phyloP scores from a whole-genome alignment of 2,113 vertebrate species.

The Hippopotamus amphibius region DNA sequence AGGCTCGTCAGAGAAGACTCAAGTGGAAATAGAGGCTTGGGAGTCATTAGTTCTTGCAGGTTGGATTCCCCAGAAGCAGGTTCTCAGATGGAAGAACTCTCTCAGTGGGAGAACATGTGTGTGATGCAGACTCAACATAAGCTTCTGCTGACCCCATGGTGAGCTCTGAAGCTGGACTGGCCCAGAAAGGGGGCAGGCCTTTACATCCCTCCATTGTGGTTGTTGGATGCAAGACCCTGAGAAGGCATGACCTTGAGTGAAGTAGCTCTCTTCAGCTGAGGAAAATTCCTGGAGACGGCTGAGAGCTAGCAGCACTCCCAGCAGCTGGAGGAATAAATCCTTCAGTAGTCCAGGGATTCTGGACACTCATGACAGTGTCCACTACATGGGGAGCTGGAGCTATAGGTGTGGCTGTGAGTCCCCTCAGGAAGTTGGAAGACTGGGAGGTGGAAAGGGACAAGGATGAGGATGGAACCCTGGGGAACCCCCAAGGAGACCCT shows the following conservation, averaged over 20 bases:
- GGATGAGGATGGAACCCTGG: not conserved
- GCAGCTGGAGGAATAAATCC: not conserved
- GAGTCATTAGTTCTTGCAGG: not conserved
- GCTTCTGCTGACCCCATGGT: not conserved
- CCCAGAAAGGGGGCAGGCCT: not conserved
- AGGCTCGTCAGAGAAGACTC: not conserved
- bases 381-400: not conserved
- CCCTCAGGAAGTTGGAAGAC: not conserved
- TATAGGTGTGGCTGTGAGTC: not conserved
- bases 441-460: not conserved
- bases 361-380: no score
- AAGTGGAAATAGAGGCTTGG: not conserved
- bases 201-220: not conserved
- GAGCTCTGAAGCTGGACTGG: not conserved
- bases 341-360: not conserved
- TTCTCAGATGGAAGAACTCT: not conserved
- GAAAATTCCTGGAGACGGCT: not conserved
- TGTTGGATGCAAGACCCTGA: not conserved
- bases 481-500: not conserved
- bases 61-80: not conserved
- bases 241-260: not conserved
- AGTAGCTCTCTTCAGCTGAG: not conserved
- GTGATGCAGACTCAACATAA: accelerated
- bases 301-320: not conserved
- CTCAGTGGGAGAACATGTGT: not conserved